These are phyloP conservation scores for Lepus americanus DNA, from an alignment of 2,113 vertebrate genomes.

Conservation along the genomic window DNA sequence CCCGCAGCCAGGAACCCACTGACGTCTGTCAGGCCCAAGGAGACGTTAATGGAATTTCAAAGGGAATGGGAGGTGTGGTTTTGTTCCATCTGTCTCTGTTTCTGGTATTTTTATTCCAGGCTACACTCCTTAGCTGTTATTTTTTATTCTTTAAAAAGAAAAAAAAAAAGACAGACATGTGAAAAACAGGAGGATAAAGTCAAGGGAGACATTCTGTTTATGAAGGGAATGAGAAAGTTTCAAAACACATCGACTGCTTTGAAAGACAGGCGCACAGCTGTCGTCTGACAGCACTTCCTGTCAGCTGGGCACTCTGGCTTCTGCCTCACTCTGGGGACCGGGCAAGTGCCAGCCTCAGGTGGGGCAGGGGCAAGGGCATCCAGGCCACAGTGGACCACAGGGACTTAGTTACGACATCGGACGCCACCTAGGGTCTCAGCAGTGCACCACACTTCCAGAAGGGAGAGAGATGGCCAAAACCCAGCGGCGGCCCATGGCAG, in stretches of 20 bases:
- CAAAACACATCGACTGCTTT: conserved; percentile 37
- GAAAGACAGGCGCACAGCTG: conserved; percentile 31
- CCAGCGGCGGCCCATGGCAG: background rate
- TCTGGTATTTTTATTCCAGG: background rate
- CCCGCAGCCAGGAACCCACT: conserved; percentile 43
- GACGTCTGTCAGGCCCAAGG: conserved; percentile 30
- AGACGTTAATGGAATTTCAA: background rate
- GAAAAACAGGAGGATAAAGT: conserved; percentile 69
- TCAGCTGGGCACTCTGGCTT: no score
- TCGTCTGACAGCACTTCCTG: background rate
- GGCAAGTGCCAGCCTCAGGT: no score
- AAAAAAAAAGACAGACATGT: background rate
- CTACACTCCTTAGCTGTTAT: background rate
- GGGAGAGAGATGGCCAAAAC: background rate
- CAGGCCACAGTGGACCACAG: background rate
- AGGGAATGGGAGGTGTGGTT: background rate
- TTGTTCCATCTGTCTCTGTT: background rate
- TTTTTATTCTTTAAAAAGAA: conserved; percentile 60
- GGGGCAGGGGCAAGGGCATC: background rate
- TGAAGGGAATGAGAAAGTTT: conserved; percentile 68
- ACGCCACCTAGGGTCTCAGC: background rate
- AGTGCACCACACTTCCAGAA: background rate
- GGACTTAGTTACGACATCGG: background rate
- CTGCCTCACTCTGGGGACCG: no score
- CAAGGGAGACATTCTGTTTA: conserved; percentile 58